Conservation (phyloP, 2,113 vertebrate genomes). For the Megatriorchis doriae region DNA sequence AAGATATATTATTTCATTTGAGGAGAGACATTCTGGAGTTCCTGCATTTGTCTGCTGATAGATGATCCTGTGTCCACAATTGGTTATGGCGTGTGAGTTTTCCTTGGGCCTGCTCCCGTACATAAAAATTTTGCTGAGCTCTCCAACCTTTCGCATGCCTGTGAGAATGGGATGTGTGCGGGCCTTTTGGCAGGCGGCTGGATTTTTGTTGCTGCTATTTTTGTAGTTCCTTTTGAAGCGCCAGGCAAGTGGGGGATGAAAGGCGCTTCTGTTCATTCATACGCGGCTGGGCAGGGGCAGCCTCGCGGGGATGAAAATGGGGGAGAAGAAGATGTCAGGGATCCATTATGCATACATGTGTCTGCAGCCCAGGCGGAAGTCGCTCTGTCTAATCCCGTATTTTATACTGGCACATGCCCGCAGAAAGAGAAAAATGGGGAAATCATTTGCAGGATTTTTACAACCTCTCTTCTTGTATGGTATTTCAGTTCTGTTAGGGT, state of each 20-base stretch:
- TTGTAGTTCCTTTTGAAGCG: conserved; percentile 82
- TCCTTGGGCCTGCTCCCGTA: conserved; percentile 84
- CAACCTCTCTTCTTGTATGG: not conserved
- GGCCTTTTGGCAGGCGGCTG: conserved; percentile 71
- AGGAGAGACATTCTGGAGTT: conserved; percentile 93
- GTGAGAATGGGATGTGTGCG: conserved; percentile 60
- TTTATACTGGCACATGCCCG: not conserved
- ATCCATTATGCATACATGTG: not conserved
- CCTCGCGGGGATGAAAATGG: not conserved
- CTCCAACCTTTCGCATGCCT: conserved; percentile 75
- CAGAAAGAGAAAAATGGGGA: not conserved
- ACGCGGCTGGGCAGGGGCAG: conserved; percentile 66
- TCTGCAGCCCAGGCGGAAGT: not conserved
- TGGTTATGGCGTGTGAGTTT: conserved; percentile 88
- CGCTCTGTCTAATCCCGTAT: not conserved
- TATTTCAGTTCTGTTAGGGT: not conserved
- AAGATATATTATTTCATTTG: conserved; percentile 99
- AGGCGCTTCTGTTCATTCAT: conserved; percentile 84
- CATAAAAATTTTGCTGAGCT: conserved; percentile 86
- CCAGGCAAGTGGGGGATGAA: conserved; percentile 70
- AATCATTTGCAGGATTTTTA: not conserved
- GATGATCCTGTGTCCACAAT: conserved; percentile 92
- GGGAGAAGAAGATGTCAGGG: conserved; percentile 21
- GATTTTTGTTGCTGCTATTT: conserved; percentile 82
- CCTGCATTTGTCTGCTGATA: conserved; percentile 98